A percentile compares a stretch with the other conserved stretches of the same genome.
Evolutionary conservation across 2,113 vertebrate species (phyloP).

Genomic region (Cyprinodon tularosa): DNA sequence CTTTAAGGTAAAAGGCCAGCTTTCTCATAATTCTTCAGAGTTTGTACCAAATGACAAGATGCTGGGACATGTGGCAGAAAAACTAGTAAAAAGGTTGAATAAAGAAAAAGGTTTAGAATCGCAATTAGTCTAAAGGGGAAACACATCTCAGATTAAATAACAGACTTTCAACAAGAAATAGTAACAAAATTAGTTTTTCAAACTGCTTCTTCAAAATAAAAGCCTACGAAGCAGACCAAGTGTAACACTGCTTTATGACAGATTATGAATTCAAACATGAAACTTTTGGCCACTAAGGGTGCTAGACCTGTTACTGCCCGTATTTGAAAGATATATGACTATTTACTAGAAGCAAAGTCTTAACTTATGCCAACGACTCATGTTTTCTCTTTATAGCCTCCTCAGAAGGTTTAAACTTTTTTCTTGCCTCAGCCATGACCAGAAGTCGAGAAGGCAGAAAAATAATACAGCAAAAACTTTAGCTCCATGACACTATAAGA

Average conservation of each 20-base stretch:
- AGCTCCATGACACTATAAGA: too few relatives aligned
- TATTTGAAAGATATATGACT: too few relatives aligned
- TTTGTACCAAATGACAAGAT: slow-evolving; percentile 24
- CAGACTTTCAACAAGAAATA: neutral
- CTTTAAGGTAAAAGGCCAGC: slow-evolving; percentile 43
- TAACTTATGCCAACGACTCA: too few relatives aligned
- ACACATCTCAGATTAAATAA: too few relatives aligned
- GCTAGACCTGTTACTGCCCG: too few relatives aligned
- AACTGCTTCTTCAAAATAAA: too few relatives aligned
- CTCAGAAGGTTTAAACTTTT: too few relatives aligned
- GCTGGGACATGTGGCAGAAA: neutral
- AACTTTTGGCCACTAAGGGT: neutral
- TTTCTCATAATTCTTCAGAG: slow-evolving; percentile 50
- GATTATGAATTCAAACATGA: neutral
- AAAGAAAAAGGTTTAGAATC: neutral
- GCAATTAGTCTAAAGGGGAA: neutral
- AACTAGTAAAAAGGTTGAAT: neutral
- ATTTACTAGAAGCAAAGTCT: too few relatives aligned
- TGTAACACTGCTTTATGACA: neutral
- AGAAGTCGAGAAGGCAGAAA: too few relatives aligned
- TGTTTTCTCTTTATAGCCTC: too few relatives aligned
- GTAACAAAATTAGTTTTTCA: neutral
- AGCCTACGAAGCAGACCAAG: neutral
- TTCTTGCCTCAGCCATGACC: too few relatives aligned
- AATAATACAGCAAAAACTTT: too few relatives aligned